Evolutionary conservation across 2,113 vertebrate genomes (phyloP).

Genomic region (Perccottus glenii): DNA sequence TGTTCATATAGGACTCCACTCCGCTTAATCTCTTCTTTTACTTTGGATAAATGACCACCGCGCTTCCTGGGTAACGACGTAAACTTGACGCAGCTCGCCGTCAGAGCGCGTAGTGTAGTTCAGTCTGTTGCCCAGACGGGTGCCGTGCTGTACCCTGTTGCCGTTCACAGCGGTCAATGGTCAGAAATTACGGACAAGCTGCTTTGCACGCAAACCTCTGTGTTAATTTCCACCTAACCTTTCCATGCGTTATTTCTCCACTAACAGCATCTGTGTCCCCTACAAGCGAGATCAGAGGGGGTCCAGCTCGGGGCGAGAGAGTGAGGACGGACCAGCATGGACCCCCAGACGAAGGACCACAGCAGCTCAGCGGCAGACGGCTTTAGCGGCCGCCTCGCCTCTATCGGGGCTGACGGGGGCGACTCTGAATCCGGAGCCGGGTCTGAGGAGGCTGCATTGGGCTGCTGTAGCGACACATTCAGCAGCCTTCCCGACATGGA

Average conservation of each 20-base stretch:
- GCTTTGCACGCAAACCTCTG: background rate
- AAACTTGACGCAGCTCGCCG: constrained; percentile 5
- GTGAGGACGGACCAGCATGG: constrained; percentile 64
- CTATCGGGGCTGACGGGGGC: constrained; percentile 71
- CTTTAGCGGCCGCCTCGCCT: constrained; percentile 53
- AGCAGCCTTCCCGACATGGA: constrained; percentile 73
- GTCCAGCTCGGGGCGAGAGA: constrained; percentile 57
- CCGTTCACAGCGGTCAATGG: constrained; percentile 20
- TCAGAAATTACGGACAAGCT: constrained; percentile 3
- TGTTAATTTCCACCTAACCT: background rate
- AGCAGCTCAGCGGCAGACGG: constrained; percentile 35
- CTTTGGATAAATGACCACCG: background rate
- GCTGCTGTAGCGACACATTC: constrained; percentile 71
- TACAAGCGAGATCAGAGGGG: constrained; percentile 34
- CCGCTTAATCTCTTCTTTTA: background rate
- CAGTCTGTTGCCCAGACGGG: constrained; percentile 43
- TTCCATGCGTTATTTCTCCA: background rate
- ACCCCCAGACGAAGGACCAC: constrained; percentile 64
- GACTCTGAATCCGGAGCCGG: constrained; percentile 73
- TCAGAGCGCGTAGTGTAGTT: constrained; percentile 38
- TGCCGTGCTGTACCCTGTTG: constrained; percentile 22
- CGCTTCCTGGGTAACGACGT: background rate
- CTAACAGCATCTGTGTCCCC: constrained; percentile 35
- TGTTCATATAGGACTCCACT: too few species aligned
- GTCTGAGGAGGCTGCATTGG: constrained; percentile 67